Evolutionary conservation across 2,797 vertebrate genomes (phyloP).

Genomic region (Leontocebus nigricollis): DNA sequence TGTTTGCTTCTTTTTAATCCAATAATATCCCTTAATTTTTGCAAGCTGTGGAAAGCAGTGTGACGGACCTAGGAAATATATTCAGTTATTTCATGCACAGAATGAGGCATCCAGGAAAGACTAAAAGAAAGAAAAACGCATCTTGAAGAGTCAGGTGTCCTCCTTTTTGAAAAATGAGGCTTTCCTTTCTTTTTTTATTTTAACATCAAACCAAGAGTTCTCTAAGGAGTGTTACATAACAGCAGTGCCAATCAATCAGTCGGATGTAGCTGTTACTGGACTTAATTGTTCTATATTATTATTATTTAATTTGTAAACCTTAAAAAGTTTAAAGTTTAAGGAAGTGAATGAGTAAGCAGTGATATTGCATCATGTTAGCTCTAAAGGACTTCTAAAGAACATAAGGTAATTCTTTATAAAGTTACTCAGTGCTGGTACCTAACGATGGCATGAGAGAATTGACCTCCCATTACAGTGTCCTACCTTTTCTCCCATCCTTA

Average conservation of each 20-base stretch:
- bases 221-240: slow-evolving; percentile 53
- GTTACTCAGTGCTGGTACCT: not conserved
- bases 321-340: slow-evolving; percentile 5
- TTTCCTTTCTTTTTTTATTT: slow-evolving; percentile 49
- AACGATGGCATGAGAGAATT: not conserved
- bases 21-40: slow-evolving; percentile 69
- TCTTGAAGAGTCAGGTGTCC: slow-evolving; percentile 43
- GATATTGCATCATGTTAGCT: not conserved
- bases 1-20: slow-evolving; percentile 75
- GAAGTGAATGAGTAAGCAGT: not conserved
- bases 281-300: slow-evolving; percentile 35
- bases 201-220: slow-evolving; percentile 61
- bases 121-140: not conserved
- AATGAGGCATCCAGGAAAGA: not conserved
- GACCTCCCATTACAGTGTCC: not conserved
- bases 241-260: slow-evolving; percentile 7
- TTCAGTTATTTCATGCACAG: slow-evolving; percentile 11
- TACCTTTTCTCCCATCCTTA: slow-evolving; percentile 8
- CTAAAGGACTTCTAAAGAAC: slow-evolving; percentile 39
- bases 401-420: not conserved
- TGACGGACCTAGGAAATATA: slow-evolving; percentile 22
- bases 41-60: slow-evolving; percentile 48
- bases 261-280: not conserved
- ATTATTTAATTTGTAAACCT: slow-evolving; percentile 51
- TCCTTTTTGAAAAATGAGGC: slow-evolving; percentile 63